A percentile compares a stretch with the other conserved stretches of the same genome.
These are phyloP conservation scores for Bombus terrestris DNA, from an alignment of 1,140 invertebrate species.

Conservation along the genomic window DNA sequence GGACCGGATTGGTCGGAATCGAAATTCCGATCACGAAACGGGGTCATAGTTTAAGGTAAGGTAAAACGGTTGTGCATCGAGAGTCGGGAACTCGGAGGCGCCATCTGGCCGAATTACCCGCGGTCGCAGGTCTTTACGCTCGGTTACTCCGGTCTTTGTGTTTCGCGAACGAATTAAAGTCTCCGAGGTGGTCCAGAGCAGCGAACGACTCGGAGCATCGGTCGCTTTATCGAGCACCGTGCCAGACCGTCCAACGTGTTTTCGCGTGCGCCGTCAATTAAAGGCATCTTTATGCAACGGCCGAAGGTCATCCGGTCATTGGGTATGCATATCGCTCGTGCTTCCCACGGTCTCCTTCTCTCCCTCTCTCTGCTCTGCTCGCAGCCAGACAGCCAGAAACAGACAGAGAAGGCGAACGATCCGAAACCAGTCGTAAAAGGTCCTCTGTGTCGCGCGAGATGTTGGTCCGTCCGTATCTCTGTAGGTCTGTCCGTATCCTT, in stretches of 20 bases:
- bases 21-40: no score
- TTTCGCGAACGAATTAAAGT: slow-evolving; percentile 44
- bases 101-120: slow-evolving; percentile 16
- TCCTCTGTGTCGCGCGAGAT: slow-evolving; percentile 30
- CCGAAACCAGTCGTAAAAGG: slow-evolving; percentile 77
- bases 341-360: slow-evolving; percentile 78
- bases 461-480: slow-evolving; percentile 10
- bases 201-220: background rate
- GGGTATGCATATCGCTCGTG: slow-evolving; percentile 78
- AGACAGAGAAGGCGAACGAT: slow-evolving; percentile 52
- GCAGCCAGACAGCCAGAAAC: background rate
- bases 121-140: background rate
- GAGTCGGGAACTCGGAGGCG: background rate
- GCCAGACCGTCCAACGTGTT: slow-evolving; percentile 75
- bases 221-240: slow-evolving; percentile 72
- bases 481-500: slow-evolving; percentile 1
- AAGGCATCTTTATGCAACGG: slow-evolving; percentile 82
- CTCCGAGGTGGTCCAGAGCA: slow-evolving; percentile 50
- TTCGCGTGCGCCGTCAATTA: slow-evolving; percentile 80
- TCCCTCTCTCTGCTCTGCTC: slow-evolving; percentile 2
- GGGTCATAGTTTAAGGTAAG: no score
- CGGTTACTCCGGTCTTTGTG: slow-evolving; percentile 23
- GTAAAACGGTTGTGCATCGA: no score
- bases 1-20: no score
- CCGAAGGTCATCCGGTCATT: slow-evolving; percentile 81